phyloP scores from a whole-genome alignment of 2,113 vertebrate species.

The Ondatra zibethicus region DNA sequence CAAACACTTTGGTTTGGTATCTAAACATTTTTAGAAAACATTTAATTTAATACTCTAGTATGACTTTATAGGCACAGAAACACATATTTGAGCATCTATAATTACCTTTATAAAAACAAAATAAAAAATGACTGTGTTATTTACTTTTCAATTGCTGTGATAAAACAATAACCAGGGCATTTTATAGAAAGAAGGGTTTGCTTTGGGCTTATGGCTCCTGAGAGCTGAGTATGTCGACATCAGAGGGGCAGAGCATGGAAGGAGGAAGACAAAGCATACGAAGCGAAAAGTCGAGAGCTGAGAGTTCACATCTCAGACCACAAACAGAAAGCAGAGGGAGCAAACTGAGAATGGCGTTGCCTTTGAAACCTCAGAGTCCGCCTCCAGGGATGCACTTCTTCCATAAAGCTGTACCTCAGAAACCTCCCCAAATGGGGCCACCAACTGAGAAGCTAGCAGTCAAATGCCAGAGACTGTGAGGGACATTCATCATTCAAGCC shows the following conservation, averaged over 20 bases:
- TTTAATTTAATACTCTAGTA: neutral
- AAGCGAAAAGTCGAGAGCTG: neutral
- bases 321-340: neutral
- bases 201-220: neutral
- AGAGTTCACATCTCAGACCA: neutral
- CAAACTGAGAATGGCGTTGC: neutral
- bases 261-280: too few species aligned
- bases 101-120: neutral
- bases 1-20: neutral
- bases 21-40: conserved; percentile 30
- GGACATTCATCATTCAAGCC: too few species aligned
- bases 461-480: neutral
- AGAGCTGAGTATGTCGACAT: neutral
- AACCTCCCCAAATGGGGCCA: neutral
- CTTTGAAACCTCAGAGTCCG: neutral
- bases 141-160: neutral
- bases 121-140: neutral
- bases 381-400: neutral
- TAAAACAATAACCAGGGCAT: neutral
- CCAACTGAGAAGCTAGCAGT: too few species aligned
- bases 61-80: conserved; percentile 35
- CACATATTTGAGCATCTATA: neutral
- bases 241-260: neutral
- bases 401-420: neutral
- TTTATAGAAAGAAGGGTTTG: neutral